Conservation (phyloP, 1,140 invertebrate species). For the Trichonephila clavata region DNA sequence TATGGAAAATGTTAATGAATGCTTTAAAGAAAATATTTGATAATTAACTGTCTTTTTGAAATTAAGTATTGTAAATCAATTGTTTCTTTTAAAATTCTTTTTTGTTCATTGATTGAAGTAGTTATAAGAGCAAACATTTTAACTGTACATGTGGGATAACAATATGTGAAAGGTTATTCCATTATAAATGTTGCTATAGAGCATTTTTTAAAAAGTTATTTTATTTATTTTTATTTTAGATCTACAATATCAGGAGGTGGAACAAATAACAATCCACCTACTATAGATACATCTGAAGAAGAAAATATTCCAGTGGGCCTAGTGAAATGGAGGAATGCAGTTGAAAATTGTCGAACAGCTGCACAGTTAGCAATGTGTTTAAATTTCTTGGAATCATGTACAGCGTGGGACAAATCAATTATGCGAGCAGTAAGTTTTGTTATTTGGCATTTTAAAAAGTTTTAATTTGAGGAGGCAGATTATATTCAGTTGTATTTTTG, state of each 20-base stretch:
- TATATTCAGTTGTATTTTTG: no score
- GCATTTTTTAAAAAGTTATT: not conserved
- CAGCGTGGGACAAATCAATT: conserved; percentile 99
- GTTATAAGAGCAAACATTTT: no score
- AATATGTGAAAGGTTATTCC: not conserved
- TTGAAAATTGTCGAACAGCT: conserved; percentile 89
- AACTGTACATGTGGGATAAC: not conserved
- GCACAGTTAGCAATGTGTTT: conserved; percentile 92
- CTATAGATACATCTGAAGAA: conserved; percentile 71
- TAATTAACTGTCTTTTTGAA: no score
- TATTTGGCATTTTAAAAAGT: not conserved
- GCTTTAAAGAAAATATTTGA: no score
- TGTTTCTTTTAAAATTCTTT: no score
- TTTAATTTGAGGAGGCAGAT: no score
- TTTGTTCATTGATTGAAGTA: no score
- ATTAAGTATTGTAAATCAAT: no score
- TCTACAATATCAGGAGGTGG: conserved; percentile 39
- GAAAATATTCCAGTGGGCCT: conserved; percentile 83
- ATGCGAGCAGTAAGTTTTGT: conserved; percentile 96
- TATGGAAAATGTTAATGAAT: no score
- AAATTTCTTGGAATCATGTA: conserved; percentile 93
- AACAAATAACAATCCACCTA: not conserved
- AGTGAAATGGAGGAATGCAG: conserved; percentile 93
- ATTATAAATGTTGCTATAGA: not conserved
- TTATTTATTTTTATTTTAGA: not conserved